Evolutionary conservation across 2,113 vertebrate genomes (phyloP), one percentile per base, ranked within the genome.

Genomic region (Sinocyclocheilus anophthalmus): DNA sequence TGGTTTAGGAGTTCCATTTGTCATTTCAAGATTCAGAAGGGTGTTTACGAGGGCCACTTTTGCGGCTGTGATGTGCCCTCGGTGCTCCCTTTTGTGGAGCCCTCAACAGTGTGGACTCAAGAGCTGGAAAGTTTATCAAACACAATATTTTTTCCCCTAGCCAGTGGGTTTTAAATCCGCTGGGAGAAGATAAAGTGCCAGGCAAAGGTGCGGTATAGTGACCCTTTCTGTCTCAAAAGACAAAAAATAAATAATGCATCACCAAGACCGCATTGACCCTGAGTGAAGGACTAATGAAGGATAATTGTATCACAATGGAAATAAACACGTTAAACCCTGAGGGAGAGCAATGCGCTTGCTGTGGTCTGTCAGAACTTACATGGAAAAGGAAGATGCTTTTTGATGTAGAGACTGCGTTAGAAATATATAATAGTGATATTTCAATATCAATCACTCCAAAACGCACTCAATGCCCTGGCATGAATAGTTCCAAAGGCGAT

Each of bases 171-270:
- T 82, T 87, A 16, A 77, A 72, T 88, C 91, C 91, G 87, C 91
- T 89, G 92, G 91, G 93, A 93, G 69, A 87, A 87, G 82, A 0
- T 79, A 42, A 42, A 5, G 69, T 93, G 92, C 93, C 93, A 92
- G 61, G 88, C 86, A 24, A 48, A 42, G 72, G 39, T 50, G 67
- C 90, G 87, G 90, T 89, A 89, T 14, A 20, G 59, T 83, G 84
- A 92, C 90, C 90, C 88, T 83, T 50, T 48, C 42, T 42, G 76
- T 85, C 77, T 59, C 79, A 67, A 63, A 63, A 81, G 81, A 77
- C 72, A 33, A 81, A 83, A 92, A 91, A 93, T 90, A 93, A 94
- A 93, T 87, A 93, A 72, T 61, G 69, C 84, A 72, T 90, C 89
- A 87, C 85, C 90, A 86, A 88, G 89, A 90, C 88, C 73, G 89